phyloP scores from a whole-genome alignment of 2,888 invertebrate species.

The Drosophila stalkeri region DNA sequence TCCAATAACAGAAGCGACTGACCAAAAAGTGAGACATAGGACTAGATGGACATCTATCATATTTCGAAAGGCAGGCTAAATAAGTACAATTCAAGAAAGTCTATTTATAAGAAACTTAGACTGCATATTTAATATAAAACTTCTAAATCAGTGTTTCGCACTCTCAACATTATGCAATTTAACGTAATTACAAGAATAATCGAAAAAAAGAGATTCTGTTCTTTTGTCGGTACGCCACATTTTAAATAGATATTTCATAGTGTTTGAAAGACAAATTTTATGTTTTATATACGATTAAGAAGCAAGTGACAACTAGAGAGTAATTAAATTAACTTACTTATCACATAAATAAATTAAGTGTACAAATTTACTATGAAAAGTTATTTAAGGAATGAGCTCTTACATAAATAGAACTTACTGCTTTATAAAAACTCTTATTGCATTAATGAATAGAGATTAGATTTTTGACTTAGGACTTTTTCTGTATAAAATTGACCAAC shows the following conservation, averaged over 20 bases:
- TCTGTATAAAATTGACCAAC: too few relatives aligned
- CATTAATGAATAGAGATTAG: too few relatives aligned
- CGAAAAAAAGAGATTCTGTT: neutral
- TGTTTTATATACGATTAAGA: neutral
- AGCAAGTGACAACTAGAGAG: neutral
- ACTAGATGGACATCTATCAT: neutral
- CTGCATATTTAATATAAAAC: neutral
- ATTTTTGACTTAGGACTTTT: too few relatives aligned
- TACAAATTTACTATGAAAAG: neutral
- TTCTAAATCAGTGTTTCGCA: neutral
- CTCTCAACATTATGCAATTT: neutral
- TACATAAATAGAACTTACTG: too few relatives aligned
- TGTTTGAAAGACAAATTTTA: neutral
- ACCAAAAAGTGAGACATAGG: slow-evolving; percentile 34
- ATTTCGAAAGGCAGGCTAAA: neutral
- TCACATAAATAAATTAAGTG: neutral
- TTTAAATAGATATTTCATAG: too few relatives aligned
- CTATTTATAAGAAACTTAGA: neutral
- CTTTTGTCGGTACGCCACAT: too few relatives aligned
- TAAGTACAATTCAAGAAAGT: neutral
- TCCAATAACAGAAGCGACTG: slow-evolving; percentile 1
- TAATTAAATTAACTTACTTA: slow-evolving; percentile 2
- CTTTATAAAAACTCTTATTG: too few relatives aligned
- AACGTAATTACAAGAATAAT: neutral
- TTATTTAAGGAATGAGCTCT: too few relatives aligned